phyloP scores from a whole-genome alignment of 2,113 vertebrate genomes.

The Pteropus alecto region DNA sequence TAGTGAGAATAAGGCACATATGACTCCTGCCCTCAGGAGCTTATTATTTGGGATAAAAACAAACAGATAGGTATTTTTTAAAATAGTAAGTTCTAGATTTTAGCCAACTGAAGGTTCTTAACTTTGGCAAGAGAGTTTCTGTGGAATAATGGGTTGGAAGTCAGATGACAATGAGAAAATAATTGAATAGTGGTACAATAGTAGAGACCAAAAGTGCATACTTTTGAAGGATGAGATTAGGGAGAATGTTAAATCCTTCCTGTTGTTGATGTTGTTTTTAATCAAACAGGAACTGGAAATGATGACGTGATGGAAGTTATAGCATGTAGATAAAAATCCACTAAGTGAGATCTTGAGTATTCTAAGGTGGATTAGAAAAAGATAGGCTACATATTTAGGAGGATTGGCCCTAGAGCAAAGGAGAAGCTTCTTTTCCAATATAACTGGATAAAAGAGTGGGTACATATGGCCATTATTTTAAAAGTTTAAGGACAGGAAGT shows the following conservation, averaged over 20 bases:
- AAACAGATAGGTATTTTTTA: not conserved
- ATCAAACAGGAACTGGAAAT: not conserved
- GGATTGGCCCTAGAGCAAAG: not conserved
- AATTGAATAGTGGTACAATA: not conserved
- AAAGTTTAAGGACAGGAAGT: not conserved
- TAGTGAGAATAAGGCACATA: not conserved
- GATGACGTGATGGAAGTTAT: not conserved
- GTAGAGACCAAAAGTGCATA: not conserved
- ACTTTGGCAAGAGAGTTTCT: not conserved
- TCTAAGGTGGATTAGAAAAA: not conserved
- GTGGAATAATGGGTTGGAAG: not conserved
- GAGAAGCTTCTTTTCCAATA: not conserved
- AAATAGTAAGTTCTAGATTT: not conserved
- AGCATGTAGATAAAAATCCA: not conserved
- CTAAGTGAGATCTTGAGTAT: not conserved
- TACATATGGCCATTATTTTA: not conserved
- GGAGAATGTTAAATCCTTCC: not conserved
- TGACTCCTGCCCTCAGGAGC: not conserved
- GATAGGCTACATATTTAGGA: not conserved
- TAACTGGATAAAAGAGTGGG: not conserved
- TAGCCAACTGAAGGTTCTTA: not conserved
- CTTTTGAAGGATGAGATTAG: not conserved
- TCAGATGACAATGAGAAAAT: not conserved
- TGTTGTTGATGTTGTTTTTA: not conserved
- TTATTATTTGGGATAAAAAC: not conserved